Evolutionary conservation across 1,140 invertebrate species (phyloP).

Genomic region (Nautilus pompilius): DNA sequence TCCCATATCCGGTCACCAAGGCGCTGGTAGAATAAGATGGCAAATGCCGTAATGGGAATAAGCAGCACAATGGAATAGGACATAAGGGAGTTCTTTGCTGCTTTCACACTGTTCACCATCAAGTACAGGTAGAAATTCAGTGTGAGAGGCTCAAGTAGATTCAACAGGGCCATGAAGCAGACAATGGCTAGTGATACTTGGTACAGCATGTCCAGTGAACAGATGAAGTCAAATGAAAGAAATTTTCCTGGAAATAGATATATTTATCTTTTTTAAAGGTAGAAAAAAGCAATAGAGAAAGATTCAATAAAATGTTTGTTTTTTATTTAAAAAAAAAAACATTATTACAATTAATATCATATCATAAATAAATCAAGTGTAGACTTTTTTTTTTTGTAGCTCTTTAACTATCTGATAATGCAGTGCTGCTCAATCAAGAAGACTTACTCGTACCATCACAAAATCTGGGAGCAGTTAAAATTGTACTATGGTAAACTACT

Average conservation of each 20-base stretch:
- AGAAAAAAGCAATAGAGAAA: too few species aligned
- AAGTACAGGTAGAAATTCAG: constrained; percentile 23
- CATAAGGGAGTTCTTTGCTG: constrained; percentile 1
- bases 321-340: too few species aligned
- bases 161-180: constrained; percentile 16
- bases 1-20: neutral
- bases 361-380: too few species aligned
- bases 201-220: constrained; percentile 17
- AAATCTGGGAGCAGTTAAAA: too few species aligned
- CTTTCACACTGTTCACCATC: constrained; percentile 12
- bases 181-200: constrained; percentile 5
- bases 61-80: constrained; percentile 7
- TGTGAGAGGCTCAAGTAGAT: constrained; percentile 17
- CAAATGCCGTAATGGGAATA: constrained; percentile 14
- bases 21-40: constrained; percentile 11
- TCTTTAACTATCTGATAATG: too few species aligned
- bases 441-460: too few species aligned
- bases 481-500: too few species aligned
- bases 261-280: too few species aligned
- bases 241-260: constrained; percentile 14
- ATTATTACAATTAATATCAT: too few species aligned
- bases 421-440: too few species aligned
- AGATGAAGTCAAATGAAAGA: constrained; percentile 16
- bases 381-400: too few species aligned
- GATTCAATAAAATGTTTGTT: too few species aligned